phyloP scores from a whole-genome alignment of 2,888 invertebrate genomes.

The Stenodema calcarata region DNA sequence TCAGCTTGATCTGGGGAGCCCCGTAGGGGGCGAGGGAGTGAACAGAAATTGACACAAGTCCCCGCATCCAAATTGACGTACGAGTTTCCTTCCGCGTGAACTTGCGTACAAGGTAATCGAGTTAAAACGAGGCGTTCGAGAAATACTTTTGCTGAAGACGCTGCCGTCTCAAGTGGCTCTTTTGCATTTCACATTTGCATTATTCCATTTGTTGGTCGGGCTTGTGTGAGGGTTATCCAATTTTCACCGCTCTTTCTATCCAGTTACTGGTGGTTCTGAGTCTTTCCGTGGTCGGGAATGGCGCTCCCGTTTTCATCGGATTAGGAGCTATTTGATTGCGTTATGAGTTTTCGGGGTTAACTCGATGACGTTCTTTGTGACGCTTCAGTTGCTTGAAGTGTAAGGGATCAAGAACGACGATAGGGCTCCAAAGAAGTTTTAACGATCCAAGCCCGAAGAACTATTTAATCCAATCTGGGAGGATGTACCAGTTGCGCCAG shows the following conservation, averaged over 20 bases:
- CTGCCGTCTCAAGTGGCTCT: not conserved
- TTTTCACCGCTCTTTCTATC: not conserved
- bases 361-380: not conserved
- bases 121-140: not conserved
- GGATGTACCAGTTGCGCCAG: too few species aligned
- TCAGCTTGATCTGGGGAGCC: not conserved
- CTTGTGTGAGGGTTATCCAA: not conserved
- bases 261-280: not conserved
- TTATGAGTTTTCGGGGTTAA: not conserved
- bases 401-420: not conserved
- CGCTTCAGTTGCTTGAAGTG: not conserved
- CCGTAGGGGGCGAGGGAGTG: not conserved
- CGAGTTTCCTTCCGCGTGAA: not conserved
- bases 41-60: not conserved
- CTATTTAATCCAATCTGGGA: too few species aligned
- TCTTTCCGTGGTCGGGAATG: not conserved
- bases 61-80: not conserved
- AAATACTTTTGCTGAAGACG: not conserved
- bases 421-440: too few species aligned
- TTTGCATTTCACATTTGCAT: not conserved
- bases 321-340: not conserved
- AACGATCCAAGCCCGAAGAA: too few species aligned
- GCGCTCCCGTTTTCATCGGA: not conserved
- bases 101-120: not conserved
- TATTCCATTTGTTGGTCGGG: not conserved